Conservation (phyloP, 2,113 vertebrate genomes). For the Labeo catla region DNA sequence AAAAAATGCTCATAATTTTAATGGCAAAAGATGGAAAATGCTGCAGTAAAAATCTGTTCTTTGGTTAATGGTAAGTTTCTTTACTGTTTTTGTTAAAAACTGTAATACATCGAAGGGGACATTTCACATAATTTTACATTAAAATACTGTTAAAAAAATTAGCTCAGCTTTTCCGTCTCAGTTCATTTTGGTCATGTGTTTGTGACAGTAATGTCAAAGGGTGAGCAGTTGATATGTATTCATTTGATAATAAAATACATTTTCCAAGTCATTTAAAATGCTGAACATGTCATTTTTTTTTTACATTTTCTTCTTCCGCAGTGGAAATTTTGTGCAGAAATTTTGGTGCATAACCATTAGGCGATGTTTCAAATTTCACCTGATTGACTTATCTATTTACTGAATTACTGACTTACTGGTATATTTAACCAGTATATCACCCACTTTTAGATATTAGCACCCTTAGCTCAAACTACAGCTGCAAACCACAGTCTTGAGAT, state of each 20-base stretch:
- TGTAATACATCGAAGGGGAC: not conserved
- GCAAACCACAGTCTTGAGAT: conserved; percentile 4
- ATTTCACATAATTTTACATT: too few species aligned
- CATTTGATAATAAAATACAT: too few species aligned
- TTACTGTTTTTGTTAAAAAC: not conserved
- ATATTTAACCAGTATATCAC: not conserved
- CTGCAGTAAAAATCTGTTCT: not conserved
- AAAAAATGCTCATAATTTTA: not conserved
- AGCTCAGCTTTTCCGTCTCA: too few species aligned
- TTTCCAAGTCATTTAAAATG: too few species aligned
- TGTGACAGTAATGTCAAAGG: too few species aligned
- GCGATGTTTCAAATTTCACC: not conserved
- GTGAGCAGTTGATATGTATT: too few species aligned
- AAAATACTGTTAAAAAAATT: too few species aligned
- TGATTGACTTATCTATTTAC: not conserved
- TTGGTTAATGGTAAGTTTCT: not conserved
- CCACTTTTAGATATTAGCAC: not conserved
- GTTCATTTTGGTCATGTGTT: too few species aligned
- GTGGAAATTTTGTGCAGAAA: too few species aligned
- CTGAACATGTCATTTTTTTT: too few species aligned
- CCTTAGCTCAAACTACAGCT: not conserved
- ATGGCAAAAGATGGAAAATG: not conserved
- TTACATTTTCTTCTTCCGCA: too few species aligned
- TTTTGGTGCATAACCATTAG: too few species aligned
- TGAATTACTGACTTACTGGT: not conserved